Conservation (phyloP, 2,888 invertebrate species). For the Pyrochroa serraticornis region DNA sequence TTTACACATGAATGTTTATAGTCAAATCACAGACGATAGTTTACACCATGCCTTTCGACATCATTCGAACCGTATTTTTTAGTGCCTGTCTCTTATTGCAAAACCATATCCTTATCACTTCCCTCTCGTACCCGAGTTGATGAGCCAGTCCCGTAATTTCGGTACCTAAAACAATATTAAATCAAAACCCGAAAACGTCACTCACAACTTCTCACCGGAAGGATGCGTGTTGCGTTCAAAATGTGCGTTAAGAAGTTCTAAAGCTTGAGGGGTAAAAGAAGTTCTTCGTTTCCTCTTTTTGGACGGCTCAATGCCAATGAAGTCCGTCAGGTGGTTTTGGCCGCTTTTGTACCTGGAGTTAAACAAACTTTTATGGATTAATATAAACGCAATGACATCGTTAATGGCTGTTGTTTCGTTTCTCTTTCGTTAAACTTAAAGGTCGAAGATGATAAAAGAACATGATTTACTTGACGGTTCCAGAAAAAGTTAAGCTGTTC, state of each 20-base stretch:
- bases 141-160: slow-evolving; percentile 96
- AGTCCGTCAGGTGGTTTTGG: slow-evolving; percentile 92
- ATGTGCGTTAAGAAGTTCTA: slow-evolving; percentile 92
- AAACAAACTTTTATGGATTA: slow-evolving; percentile 47
- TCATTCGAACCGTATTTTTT: slow-evolving; percentile 96
- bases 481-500: no score
- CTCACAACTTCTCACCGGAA: slow-evolving; percentile 71
- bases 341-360: slow-evolving; percentile 86
- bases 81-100: slow-evolving; percentile 98
- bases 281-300: slow-evolving; percentile 96
- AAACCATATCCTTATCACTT: slow-evolving; percentile 99
- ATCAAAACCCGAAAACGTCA: neutral
- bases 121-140: slow-evolving; percentile 94
- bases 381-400: slow-evolving; percentile 3
- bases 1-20: slow-evolving; percentile 24
- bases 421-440: neutral
- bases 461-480: no score
- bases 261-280: slow-evolving; percentile 95
- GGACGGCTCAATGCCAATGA: slow-evolving; percentile 94
- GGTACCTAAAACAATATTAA: slow-evolving; percentile 70
- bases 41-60: slow-evolving; percentile 85
- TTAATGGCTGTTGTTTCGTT: neutral
- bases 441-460: neutral
- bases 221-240: slow-evolving; percentile 98
- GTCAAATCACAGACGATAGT: slow-evolving; percentile 38